Base-by-base conservation (phyloP, 2,113 vertebrate genomes). In the Mormyrus iriodes region DNA sequence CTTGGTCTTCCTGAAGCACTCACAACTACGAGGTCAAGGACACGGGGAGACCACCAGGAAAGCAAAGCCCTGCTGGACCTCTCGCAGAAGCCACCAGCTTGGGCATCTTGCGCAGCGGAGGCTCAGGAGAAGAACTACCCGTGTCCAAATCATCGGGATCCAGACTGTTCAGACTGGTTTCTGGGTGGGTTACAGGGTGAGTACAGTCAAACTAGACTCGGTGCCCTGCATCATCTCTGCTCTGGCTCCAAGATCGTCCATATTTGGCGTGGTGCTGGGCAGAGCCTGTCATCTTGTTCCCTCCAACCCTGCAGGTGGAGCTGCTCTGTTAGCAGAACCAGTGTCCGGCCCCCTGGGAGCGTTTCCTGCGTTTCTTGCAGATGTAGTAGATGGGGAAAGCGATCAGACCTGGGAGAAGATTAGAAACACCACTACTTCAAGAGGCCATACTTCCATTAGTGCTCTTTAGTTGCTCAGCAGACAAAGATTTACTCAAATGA, bases 281-380 rank as follows among this genome's bases (percentile, higher is more conserved):
- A 1, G 9, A 12, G 39, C 48, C 39, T 48, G 82, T 21, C 39
- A 1, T 13, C 1, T n/a, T 13, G 10, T 1, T 49, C 24, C 3
- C 21, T 12, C 79, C 42, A 46, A 9, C 15, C 17, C 79, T 46
- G 31, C 42, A n/a, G 82, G 44, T 84, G 21, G 24, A 42, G 82
- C 44, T n/a, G 79, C 46, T 65, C 88, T 88, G 35, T 91, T 82
- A 90, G 94, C 93, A 96, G 89, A 95, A 91, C 95, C 95, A 95
- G 1, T 93, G 93, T 49, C 94, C 94, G 0, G 94, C 93, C 21
- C 93, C 95, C 86, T 94, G 96, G 90, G 97, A 96, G 86, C 96
- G 96, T 94, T 99, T 99, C 95, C 96, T 97, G 94, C 97, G 97
- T 95, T 96, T 97, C 95, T 99, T 99, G 95, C 97, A 99, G 95